A percentile compares a stretch with the other conserved stretches of the same genome.
phyloP scores from a whole-genome alignment of 30 jellyfish, hydroid and myxozoan genomes.

The Catostylus mosaicus region DNA sequence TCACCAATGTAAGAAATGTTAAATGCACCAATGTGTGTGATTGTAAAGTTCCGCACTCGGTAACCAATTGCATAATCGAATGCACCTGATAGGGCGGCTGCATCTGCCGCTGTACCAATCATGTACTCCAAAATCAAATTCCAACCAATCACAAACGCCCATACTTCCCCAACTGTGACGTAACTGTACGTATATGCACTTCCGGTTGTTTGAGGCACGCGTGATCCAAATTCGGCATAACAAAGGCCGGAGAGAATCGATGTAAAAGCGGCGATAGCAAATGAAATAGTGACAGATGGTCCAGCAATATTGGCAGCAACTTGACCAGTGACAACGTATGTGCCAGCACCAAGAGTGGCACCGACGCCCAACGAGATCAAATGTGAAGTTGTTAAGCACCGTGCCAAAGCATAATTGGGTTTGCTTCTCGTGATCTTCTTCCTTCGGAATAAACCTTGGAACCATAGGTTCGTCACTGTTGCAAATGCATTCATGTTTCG shows the following conservation, averaged over 20 bases:
- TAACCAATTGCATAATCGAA: conserved; percentile 96
- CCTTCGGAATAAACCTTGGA: conserved; percentile 82
- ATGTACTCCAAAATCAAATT: conserved; percentile 94
- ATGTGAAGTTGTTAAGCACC: conserved; percentile 90
- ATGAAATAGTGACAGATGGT: conserved; percentile 96
- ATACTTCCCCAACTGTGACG: conserved; percentile 99
- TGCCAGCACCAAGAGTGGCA: conserved; percentile 99
- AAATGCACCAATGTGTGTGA: conserved; percentile 82
- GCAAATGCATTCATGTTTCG: conserved; percentile 27
- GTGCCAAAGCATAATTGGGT: conserved; percentile 66
- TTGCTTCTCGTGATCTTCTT: conserved; percentile 45
- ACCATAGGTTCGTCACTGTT: conserved; percentile 70
- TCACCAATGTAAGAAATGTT: conserved; percentile 93
- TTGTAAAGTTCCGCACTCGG: conserved; percentile 84
- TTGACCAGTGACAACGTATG: conserved; percentile 99
- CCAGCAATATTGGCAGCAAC: conserved; percentile 99
- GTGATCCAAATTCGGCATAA: conserved; percentile 99
- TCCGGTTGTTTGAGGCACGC: conserved; percentile 99
- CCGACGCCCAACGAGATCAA: conserved; percentile 98
- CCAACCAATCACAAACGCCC: conserved; percentile 99
- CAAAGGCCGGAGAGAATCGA: conserved; percentile 96
- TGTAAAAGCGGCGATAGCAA: conserved; percentile 98
- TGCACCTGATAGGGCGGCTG: conserved; percentile 99
- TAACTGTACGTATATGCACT: conserved; percentile 99
- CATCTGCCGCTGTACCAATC: conserved; percentile 99